Evolutionary conservation across 2,888 invertebrate species (phyloP), one percentile per base, ranked within the genome.

Genomic region (Caprella mutica): DNA sequence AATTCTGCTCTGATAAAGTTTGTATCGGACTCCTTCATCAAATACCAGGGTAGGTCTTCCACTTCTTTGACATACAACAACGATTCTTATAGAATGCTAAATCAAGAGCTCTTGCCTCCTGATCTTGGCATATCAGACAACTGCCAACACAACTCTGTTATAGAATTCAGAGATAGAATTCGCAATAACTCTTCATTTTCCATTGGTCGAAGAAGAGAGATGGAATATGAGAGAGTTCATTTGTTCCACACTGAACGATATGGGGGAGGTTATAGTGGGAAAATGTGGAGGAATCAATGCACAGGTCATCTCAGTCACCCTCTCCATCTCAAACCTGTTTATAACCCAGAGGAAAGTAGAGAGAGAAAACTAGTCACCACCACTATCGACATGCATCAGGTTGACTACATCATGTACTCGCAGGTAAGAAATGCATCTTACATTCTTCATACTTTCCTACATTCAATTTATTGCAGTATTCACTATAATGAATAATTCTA

Each of bases 1-100:
- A 72, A 80, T 42, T 84, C 86, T 39, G 78, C 81, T 2, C 79
- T 90, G 1, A 82, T 85, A 68, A 73, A 78, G 55, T 78, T 90
- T 44, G 72, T 92, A 50, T 78, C 78, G 0, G 74, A 74, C 24
- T 87, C 88, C 17, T 68, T 70, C 44, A 75, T 87, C n/a, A 56
- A 69, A 23, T 73, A 67, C 72, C 68, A 70, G 23, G 70, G 70
- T 2, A 62, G 71, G 4, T 52, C 65, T 3, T 60, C 67, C 21
- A 67, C 68, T 14, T 55, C 39, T 1, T 29, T 59, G 12, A 61
- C 65, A 6, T 27, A 54, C 1, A 26, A 53, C 8, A 66, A 64
- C 21, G 46, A 67, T 61, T 83, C 82, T 72, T 78, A 79, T 0
- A 88, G 33, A 3, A 26, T 24, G 12, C 29, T 57, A 1, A 56